phyloP scores from a whole-genome alignment of 2,113 vertebrate species.

The Otis tarda region DNA sequence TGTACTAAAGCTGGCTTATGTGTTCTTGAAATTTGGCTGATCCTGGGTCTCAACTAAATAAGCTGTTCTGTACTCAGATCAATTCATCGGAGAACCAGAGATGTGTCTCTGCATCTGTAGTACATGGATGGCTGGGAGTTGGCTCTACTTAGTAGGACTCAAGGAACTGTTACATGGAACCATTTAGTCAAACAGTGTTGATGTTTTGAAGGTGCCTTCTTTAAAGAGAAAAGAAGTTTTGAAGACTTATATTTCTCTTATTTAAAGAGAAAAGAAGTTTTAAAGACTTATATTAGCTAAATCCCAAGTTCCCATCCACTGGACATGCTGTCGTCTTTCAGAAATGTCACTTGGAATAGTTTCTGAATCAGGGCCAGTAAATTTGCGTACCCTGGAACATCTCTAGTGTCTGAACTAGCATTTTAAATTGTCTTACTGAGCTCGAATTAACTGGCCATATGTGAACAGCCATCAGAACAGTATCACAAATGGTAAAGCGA shows the following conservation, averaged over 20 bases:
- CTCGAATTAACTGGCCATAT: neutral
- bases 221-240: neutral
- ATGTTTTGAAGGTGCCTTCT: neutral
- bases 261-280: neutral
- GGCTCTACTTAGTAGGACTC: neutral
- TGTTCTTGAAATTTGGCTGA: neutral
- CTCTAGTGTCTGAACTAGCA: neutral
- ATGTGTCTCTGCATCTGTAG: neutral
- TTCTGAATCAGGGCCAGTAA: neutral
- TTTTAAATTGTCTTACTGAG: neutral
- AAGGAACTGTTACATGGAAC: neutral
- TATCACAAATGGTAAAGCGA: neutral
- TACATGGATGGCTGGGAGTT: neutral
- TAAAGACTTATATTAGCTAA: neutral
- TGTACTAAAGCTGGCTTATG: neutral
- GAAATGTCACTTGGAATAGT: neutral
- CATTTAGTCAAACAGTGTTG: neutral
- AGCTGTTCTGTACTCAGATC: neutral
- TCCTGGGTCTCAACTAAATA: neutral
- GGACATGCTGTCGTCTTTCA: neutral
- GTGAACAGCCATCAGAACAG: neutral
- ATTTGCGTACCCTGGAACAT: neutral
- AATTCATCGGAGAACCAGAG: neutral
- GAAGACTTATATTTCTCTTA: neutral
- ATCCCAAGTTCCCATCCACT: neutral